Percentiles rank a stretch among this genome's conserved stretches.
Evolutionary conservation across 2,797 vertebrate genomes (phyloP).

Genomic region (Enteromius thamalakanensis): DNA sequence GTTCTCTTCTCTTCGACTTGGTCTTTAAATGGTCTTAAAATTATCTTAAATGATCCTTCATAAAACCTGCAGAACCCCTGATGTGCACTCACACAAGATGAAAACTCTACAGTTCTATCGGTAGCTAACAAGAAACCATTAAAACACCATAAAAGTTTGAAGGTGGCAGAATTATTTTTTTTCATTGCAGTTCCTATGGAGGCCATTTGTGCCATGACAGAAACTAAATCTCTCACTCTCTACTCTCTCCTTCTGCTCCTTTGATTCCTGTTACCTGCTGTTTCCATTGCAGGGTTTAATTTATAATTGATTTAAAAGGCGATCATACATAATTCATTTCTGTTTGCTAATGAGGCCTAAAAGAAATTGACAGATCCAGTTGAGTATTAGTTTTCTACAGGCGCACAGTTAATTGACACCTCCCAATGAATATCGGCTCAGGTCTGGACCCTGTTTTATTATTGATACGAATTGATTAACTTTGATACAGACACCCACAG

Average conservation of each 20-base stretch:
- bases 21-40: background rate
- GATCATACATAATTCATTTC: conserved; percentile 46
- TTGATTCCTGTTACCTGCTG: conserved; percentile 48
- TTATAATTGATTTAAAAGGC: conserved; percentile 53
- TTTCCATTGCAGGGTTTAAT: conserved; percentile 51
- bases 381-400: conserved; percentile 50
- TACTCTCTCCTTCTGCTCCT: conserved; percentile 21
- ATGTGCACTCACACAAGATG: background rate
- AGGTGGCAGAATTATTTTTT: background rate
- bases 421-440: conserved; percentile 35
- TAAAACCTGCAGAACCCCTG: background rate
- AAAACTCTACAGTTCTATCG: background rate
- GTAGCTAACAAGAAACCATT: background rate
- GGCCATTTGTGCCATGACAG: background rate
- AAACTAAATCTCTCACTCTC: conserved; percentile 28
- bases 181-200: background rate
- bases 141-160: conserved; percentile 14
- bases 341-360: conserved; percentile 44
- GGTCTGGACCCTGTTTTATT: conserved; percentile 43
- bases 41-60: background rate
- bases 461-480: conserved; percentile 55
- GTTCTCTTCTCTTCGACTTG: background rate
- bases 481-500: conserved; percentile 20
- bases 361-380: conserved; percentile 34
- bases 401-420: conserved; percentile 41